A percentile compares a stretch with the other conserved stretches of the same genome.
Conservation (phyloP, 2,113 vertebrate genomes). For the Colinus virginianus region DNA sequence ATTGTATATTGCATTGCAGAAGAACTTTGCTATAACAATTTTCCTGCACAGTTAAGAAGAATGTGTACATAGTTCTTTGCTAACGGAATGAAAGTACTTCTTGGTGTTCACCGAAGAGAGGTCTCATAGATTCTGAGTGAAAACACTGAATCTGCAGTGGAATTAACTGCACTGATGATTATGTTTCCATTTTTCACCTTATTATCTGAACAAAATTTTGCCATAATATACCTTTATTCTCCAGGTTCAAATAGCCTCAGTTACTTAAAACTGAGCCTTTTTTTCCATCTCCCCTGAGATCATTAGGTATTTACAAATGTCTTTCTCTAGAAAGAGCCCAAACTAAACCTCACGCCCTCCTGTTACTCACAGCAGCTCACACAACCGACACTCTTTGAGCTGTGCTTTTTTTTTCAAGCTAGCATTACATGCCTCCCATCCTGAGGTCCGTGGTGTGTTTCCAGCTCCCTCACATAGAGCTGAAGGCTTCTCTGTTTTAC, state of each 20-base stretch:
- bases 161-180: neutral
- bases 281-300: neutral
- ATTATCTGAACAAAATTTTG: neutral
- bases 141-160: neutral
- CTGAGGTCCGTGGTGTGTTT: neutral
- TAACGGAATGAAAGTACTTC: neutral
- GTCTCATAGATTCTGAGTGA: neutral
- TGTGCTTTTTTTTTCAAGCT: neutral
- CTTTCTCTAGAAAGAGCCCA: neutral
- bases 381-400: neutral
- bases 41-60: neutral
- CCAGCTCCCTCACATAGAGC: neutral
- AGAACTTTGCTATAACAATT: neutral
- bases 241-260: neutral
- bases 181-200: neutral
- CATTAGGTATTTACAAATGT: neutral
- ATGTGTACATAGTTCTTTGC: neutral
- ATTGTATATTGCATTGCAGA: neutral
- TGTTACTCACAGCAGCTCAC: neutral
- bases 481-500: conserved; percentile 47
- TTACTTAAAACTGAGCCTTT: fast-evolving
- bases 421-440: neutral
- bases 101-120: neutral
- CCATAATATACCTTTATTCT: neutral
- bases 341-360: neutral